phyloP scores from a whole-genome alignment of 2,888 invertebrate species.

The Drosophila gaucha region DNA sequence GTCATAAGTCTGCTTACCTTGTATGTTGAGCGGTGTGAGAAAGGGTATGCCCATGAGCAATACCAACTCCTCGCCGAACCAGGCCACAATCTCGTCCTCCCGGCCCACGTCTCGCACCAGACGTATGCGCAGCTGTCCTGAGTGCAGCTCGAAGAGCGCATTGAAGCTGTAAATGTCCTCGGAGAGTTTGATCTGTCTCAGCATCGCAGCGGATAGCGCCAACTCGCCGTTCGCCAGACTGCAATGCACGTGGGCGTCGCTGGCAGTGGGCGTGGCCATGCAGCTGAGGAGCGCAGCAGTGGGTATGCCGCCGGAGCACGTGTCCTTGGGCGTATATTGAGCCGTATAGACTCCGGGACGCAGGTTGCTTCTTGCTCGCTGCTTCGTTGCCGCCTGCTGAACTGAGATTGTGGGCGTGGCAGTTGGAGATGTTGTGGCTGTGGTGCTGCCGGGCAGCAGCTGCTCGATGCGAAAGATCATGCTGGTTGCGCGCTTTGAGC shows the following conservation, averaged over 20 bases:
- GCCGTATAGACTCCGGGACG: conserved; percentile 78
- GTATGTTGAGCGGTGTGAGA: conserved; percentile 91
- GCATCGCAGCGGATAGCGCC: conserved; percentile 68
- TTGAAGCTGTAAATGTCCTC: conserved; percentile 87
- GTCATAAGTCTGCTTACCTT: conserved; percentile 86
- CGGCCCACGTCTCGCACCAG: conserved; percentile 85
- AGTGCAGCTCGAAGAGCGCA: conserved; percentile 81
- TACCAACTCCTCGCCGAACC: conserved; percentile 92
- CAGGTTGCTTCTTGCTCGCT: conserved; percentile 39
- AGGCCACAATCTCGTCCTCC: conserved; percentile 90
- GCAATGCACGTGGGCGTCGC: conserved; percentile 59
- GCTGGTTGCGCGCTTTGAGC: conserved; percentile 70
- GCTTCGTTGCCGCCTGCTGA: conserved; percentile 31
- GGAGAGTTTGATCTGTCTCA: conserved; percentile 85
- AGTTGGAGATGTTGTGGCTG: conserved; percentile 4
- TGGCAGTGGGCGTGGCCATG: conserved; percentile 46
- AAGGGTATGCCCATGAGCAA: conserved; percentile 91
- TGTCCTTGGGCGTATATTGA: conserved; percentile 80
- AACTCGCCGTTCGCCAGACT: conserved; percentile 61
- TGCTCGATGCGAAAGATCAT: conserved; percentile 59
- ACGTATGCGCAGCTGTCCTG: conserved; percentile 81
- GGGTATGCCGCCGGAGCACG: conserved; percentile 67
- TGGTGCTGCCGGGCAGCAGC: conserved; percentile 34
- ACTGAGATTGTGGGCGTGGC: conserved; percentile 27
- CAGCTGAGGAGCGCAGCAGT: conserved; percentile 69